Evolutionary conservation across 2,797 vertebrate genomes (phyloP).

Genomic region (Cynopterus sphinx): DNA sequence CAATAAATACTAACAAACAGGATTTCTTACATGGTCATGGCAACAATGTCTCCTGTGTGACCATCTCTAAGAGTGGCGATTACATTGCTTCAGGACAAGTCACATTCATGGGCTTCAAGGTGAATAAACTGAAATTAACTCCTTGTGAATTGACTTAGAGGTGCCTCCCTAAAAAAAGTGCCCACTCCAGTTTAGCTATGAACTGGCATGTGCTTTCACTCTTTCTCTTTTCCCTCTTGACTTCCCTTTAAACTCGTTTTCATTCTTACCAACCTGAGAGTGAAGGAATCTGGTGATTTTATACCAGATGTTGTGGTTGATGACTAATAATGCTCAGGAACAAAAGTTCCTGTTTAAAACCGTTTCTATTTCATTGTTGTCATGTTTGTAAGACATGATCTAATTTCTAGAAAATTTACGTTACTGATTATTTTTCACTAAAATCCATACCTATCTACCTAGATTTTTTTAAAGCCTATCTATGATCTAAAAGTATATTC

Average conservation of each 20-base stretch:
- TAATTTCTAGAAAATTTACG: background rate
- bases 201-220: rapidly evolving
- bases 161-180: background rate
- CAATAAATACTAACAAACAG: conserved; percentile 87
- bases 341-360: background rate
- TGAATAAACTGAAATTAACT: conserved; percentile 63
- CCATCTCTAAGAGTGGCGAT: conserved; percentile 88
- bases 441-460: background rate
- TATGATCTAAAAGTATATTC: conserved; percentile 23
- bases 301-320: rapidly evolving
- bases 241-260: background rate
- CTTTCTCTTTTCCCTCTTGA: background rate
- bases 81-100: conserved; percentile 94
- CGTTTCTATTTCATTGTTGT: background rate
- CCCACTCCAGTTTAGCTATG: background rate
- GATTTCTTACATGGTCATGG: conserved; percentile 92
- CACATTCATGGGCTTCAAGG: conserved; percentile 94
- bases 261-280: too few species aligned
- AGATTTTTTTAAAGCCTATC: background rate
- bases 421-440: background rate
- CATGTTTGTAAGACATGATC: background rate
- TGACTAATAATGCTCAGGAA: background rate
- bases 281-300: background rate
- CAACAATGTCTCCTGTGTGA: conserved; percentile 92
- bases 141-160: background rate